Conservation (phyloP, 2,113 vertebrate genomes). For the Tyrannus savana region DNA sequence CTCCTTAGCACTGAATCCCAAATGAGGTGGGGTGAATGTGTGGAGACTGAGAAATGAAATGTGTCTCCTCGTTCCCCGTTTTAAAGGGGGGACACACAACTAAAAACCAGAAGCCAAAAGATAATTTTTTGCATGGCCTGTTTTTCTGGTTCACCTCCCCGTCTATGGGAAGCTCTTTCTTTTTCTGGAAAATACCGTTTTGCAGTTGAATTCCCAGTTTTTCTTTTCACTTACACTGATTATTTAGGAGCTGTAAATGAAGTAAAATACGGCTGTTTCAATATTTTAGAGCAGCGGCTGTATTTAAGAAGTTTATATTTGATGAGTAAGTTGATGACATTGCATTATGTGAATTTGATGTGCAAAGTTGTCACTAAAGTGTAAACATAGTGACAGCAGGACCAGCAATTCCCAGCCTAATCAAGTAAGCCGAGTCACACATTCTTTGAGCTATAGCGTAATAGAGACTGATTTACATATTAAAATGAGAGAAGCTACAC, state of each 20-base stretch:
- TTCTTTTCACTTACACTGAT: not conserved
- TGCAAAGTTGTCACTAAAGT: slow-evolving; percentile 67
- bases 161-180: not conserved
- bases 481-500: slow-evolving; percentile 59
- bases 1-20: not conserved
- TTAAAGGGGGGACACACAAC: not conserved
- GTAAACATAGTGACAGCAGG: slow-evolving; percentile 67
- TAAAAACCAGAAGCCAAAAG: not conserved
- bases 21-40: not conserved
- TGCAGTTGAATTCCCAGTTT: not conserved
- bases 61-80: not conserved
- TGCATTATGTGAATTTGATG: slow-evolving; percentile 66
- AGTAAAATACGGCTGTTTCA: slow-evolving; percentile 23
- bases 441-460: slow-evolving; percentile 64
- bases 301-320: slow-evolving; percentile 60
- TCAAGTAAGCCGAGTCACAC: slow-evolving; percentile 66
- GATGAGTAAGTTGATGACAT: slow-evolving; percentile 60
- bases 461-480: slow-evolving; percentile 70
- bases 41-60: not conserved
- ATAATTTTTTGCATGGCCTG: not conserved
- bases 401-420: slow-evolving; percentile 69
- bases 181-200: not conserved
- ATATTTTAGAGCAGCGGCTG: not conserved
- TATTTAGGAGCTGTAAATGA: slow-evolving; percentile 9
- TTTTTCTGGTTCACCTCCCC: not conserved